These are phyloP conservation scores for Synanceia verrucosa DNA, from an alignment of 2,797 vertebrate genomes.

Conservation along the genomic window DNA sequence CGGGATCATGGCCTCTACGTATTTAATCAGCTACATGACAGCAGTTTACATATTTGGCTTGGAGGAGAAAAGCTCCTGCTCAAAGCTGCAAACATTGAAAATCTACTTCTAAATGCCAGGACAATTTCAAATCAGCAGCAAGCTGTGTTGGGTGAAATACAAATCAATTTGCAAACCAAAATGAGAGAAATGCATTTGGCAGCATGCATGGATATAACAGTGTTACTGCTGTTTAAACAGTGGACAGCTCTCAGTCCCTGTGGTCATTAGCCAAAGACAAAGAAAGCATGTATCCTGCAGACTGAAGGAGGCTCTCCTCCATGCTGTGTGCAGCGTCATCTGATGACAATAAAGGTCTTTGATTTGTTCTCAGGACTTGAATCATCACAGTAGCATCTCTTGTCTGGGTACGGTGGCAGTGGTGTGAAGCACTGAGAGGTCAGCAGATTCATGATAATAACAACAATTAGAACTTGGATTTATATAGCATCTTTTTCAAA, in stretches of 20 bases:
- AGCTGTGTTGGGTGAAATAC: background rate
- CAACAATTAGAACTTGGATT: too few relatives aligned
- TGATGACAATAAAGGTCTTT: too few relatives aligned
- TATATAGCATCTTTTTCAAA: background rate
- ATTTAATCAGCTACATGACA: constrained; percentile 22
- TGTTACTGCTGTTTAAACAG: background rate
- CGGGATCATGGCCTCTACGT: constrained; percentile 7
- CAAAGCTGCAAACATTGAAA: constrained; percentile 13
- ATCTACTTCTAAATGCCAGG: background rate
- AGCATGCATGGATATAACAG: background rate
- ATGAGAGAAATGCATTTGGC: background rate
- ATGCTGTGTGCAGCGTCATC: constrained; percentile 32
- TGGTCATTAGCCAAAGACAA: constrained; percentile 30
- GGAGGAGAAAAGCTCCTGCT: constrained; percentile 1
- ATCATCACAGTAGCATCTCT: too few relatives aligned
- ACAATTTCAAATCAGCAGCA: constrained; percentile 10
- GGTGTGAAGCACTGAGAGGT: too few relatives aligned
- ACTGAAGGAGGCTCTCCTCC: background rate
- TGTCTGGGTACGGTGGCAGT: too few relatives aligned
- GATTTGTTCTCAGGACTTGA: too few relatives aligned
- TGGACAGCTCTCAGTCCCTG: constrained; percentile 1
- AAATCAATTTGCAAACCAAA: constrained; percentile 7
- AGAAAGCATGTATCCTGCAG: constrained; percentile 13
- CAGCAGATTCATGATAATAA: too few relatives aligned
- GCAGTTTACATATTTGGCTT: constrained; percentile 16